Percentiles rank a stretch among this genome's conserved stretches.
Evolutionary conservation across 2,888 invertebrate genomes (phyloP).

Genomic region (Philopedon plagiatum): DNA sequence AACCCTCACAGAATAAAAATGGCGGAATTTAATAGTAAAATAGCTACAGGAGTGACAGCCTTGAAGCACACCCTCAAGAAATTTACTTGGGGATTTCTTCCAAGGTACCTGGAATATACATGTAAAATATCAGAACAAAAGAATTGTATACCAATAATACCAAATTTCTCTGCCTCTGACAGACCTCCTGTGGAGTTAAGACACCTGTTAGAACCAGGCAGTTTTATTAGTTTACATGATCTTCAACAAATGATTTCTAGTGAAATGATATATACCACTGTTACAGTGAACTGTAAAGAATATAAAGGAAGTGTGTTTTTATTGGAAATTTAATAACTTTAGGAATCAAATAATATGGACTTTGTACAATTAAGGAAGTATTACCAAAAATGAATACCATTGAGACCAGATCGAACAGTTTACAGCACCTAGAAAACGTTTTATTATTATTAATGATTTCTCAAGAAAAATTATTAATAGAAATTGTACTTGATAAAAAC

Average conservation of each 20-base stretch:
- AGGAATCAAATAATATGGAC: neutral
- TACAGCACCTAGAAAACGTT: too few species aligned
- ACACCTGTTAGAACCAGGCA: neutral
- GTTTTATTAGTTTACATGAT: slow-evolving; percentile 11
- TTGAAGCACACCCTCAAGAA: slow-evolving; percentile 7
- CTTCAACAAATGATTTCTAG: neutral
- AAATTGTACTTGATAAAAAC: too few species aligned
- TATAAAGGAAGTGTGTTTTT: slow-evolving; percentile 25
- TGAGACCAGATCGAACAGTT: too few species aligned
- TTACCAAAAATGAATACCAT: too few species aligned
- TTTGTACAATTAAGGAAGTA: too few species aligned
- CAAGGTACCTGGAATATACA: slow-evolving; percentile 14
- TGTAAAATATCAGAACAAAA: slow-evolving; percentile 2
- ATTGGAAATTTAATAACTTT: neutral
- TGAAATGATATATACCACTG: slow-evolving; percentile 4
- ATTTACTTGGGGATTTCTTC: slow-evolving; percentile 30
- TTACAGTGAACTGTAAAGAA: slow-evolving; percentile 11
- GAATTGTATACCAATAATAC: neutral
- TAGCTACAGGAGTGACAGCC: slow-evolving; percentile 1
- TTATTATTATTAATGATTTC: too few species aligned
- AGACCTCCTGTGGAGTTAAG: neutral
- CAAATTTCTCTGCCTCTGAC: neutral
- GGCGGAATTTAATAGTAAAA: slow-evolving; percentile 12
- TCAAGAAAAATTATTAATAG: too few species aligned
- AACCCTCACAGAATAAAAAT: slow-evolving; percentile 18